phyloP scores from a whole-genome alignment of 2,113 vertebrate genomes.

The Lampris incognitus region DNA sequence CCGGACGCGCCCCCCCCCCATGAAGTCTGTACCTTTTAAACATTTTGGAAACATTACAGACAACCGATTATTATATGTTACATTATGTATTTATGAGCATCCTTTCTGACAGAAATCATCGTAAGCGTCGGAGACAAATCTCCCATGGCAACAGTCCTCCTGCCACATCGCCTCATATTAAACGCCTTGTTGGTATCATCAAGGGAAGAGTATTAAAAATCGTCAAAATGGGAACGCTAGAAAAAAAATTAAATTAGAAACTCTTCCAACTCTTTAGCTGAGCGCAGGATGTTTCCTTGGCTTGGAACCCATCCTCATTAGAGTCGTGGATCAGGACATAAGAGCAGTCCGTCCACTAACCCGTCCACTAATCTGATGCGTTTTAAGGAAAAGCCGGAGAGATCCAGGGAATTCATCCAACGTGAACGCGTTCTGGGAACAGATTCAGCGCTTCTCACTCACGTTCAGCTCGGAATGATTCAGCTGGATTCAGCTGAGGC shows the following conservation, averaged over 20 bases:
- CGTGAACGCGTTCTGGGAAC: constrained; percentile 8
- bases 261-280: background rate
- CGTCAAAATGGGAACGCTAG: background rate
- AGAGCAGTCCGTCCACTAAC: constrained; percentile 10
- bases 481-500: constrained; percentile 14
- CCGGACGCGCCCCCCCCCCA: no score
- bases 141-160: no score
- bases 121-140: no score
- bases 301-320: constrained; percentile 43
- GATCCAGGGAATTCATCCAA: background rate
- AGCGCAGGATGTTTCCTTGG: background rate
- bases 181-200: no score
- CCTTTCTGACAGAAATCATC: no score
- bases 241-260: background rate
- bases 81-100: no score
- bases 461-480: constrained; percentile 33
- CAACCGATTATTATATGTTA: no score
- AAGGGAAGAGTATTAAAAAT: background rate
- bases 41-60: no score
- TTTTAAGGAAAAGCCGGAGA: constrained; percentile 13
- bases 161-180: no score
- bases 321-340: constrained; percentile 27
- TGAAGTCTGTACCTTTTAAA: no score
- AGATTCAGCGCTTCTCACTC: constrained; percentile 48
- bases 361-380: constrained; percentile 15